Percentiles rank a stretch among this genome's conserved stretches.
Evolutionary conservation across 2,797 vertebrate genomes (phyloP).

Genomic region (Gallinago solitaria): DNA sequence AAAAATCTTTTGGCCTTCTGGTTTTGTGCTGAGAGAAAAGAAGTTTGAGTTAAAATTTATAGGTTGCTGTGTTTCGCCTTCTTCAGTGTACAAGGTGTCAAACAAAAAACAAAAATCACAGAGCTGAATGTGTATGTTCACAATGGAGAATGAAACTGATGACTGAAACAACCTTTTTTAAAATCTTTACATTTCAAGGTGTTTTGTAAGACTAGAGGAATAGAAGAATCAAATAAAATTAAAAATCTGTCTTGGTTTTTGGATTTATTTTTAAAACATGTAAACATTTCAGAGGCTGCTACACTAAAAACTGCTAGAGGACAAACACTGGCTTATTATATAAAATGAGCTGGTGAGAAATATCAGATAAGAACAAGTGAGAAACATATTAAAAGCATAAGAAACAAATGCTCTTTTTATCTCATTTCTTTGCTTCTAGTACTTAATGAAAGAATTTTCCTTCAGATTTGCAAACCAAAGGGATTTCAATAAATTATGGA

Average conservation of each 20-base stretch:
- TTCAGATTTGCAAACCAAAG: neutral
- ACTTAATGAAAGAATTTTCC: neutral
- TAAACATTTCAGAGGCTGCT: neutral
- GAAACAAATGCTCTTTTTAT: neutral
- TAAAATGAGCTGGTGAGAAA: neutral
- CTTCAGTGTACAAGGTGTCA: neutral
- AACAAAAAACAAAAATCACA: neutral
- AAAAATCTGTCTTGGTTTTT: neutral
- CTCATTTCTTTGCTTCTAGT: neutral
- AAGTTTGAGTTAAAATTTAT: neutral
- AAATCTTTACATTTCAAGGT: neutral
- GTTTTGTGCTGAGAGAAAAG: neutral
- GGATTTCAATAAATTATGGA: neutral
- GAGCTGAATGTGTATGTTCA: neutral
- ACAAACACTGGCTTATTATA: neutral
- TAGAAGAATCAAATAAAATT: neutral
- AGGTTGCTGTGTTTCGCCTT: neutral
- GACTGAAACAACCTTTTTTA: neutral
- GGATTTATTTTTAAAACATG: neutral
- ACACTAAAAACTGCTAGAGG: neutral
- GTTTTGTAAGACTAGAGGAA: neutral
- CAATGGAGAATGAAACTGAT: neutral
- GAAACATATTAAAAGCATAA: neutral
- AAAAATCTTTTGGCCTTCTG: neutral
- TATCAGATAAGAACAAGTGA: neutral